Evolutionary conservation across 2,888 invertebrate species (phyloP).

Genomic region (Drosophila merina): DNA sequence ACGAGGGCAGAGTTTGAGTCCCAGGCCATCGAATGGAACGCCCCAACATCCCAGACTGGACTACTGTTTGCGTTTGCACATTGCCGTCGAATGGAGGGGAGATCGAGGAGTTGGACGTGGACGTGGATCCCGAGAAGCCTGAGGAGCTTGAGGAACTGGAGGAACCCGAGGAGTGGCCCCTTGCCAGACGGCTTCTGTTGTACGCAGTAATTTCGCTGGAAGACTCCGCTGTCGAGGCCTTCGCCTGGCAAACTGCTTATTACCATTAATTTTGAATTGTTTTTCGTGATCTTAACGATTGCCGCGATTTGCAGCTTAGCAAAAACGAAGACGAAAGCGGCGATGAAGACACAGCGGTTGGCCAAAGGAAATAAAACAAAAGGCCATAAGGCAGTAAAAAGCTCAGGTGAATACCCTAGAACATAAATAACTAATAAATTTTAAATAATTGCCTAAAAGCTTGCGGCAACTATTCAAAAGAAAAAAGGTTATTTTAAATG

Average conservation of each 20-base stretch:
- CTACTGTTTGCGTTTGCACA: conserved; percentile 44
- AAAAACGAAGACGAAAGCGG: conserved; percentile 48
- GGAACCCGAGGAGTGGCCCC: conserved; percentile 46
- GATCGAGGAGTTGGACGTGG: conserved; percentile 1
- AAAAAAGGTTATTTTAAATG: not conserved
- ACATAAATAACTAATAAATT: not conserved
- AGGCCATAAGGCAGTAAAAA: conserved; percentile 22
- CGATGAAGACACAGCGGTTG: conserved; percentile 41
- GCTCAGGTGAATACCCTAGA: not conserved
- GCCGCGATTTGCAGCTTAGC: conserved; percentile 81
- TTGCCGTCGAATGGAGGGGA: not conserved
- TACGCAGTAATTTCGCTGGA: conserved; percentile 84
- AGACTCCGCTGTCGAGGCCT: conserved; percentile 25
- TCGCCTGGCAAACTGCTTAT: conserved; percentile 80
- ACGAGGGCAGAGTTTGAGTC: conserved; percentile 22
- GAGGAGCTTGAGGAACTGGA: not conserved
- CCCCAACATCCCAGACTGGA: conserved; percentile 54
- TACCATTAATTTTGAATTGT: conserved; percentile 84
- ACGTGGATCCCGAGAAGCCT: not conserved
- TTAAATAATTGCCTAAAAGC: conserved; percentile 2
- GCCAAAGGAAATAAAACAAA: conserved; percentile 37
- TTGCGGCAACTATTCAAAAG: not conserved
- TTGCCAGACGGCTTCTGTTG: conserved; percentile 83
- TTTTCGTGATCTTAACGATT: conserved; percentile 84
- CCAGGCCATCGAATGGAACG: conserved; percentile 57